Percentiles rank a stretch among this genome's conserved stretches.
phyloP scores from a whole-genome alignment of 2,797 vertebrate species.

The Pteronotus mesoamericanus region DNA sequence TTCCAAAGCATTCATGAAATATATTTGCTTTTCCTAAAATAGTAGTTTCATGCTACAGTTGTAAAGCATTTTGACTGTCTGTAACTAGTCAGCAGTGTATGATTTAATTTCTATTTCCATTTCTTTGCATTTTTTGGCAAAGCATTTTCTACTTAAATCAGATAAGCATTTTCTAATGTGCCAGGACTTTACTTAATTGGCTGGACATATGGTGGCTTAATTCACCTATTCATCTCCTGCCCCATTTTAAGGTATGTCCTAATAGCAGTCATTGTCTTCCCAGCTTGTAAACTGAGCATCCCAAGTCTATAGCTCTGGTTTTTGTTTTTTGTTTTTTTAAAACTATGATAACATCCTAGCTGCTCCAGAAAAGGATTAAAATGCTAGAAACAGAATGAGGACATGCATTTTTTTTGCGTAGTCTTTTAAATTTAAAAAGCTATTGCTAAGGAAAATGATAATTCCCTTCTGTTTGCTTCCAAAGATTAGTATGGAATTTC shows the following conservation, averaged over 20 bases:
- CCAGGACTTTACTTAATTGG: constrained; percentile 45
- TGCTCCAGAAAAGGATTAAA: constrained; percentile 33
- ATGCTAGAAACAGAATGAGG: not conserved
- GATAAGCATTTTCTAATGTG: constrained; percentile 46
- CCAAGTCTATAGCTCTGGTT: not conserved
- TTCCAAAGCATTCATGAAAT: constrained; percentile 30
- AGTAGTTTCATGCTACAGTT: not conserved
- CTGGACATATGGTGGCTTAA: constrained; percentile 38
- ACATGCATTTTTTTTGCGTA: not conserved
- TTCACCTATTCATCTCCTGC: constrained; percentile 60
- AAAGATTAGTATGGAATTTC: constrained; percentile 25
- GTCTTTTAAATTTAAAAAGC: constrained; percentile 50
- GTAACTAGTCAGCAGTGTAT: constrained; percentile 13
- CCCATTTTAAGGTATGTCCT: not conserved
- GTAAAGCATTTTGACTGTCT: not conserved
- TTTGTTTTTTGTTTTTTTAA: not conserved
- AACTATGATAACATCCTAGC: not conserved
- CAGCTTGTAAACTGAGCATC: not conserved
- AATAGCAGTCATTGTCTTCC: not conserved
- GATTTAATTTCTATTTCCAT: constrained; percentile 46
- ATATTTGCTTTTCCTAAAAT: constrained; percentile 7
- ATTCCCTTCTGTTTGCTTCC: constrained; percentile 10
- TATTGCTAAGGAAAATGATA: not conserved
- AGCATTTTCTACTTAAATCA: constrained; percentile 33
- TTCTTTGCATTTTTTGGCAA: constrained; percentile 40